Percentiles rank a stretch among this genome's conserved stretches.
Conservation (phyloP, 2,113 vertebrate species). For the Geococcyx californianus region DNA sequence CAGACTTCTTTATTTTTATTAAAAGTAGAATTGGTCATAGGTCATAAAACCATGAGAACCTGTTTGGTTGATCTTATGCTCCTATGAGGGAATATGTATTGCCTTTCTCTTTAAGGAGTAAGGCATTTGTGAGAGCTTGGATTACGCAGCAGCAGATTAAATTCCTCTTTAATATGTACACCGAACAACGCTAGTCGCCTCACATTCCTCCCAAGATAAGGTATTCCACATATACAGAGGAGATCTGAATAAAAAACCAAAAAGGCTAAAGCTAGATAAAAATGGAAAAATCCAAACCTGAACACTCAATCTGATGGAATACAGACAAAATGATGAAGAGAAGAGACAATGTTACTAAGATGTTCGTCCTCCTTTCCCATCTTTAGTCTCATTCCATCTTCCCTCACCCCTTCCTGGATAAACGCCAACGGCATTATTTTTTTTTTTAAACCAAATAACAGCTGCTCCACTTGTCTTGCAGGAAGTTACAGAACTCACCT, state of each 20-base stretch:
- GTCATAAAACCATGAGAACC: neutral
- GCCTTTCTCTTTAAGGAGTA: neutral
- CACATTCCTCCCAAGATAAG: neutral
- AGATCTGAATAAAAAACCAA: neutral
- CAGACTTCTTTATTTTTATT: neutral
- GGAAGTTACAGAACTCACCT: neutral
- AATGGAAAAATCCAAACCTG: neutral
- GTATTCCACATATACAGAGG: neutral
- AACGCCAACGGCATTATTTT: neutral
- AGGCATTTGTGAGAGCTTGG: neutral
- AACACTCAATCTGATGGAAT: neutral
- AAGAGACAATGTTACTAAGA: neutral
- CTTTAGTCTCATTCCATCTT: neutral
- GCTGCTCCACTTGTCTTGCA: neutral
- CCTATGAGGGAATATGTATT: neutral
- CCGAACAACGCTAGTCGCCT: neutral
- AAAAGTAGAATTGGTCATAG: neutral
- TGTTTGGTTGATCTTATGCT: neutral
- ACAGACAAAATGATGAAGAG: neutral
- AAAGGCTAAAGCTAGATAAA: neutral
- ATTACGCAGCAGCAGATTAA: slow-evolving; percentile 1
- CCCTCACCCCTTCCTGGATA: neutral
- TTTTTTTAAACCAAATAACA: neutral
- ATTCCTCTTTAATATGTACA: slow-evolving; percentile 11
- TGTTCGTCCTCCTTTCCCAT: neutral